phyloP scores from a whole-genome alignment of 2,888 invertebrate genomes.

The Nebria brevicollis region DNA sequence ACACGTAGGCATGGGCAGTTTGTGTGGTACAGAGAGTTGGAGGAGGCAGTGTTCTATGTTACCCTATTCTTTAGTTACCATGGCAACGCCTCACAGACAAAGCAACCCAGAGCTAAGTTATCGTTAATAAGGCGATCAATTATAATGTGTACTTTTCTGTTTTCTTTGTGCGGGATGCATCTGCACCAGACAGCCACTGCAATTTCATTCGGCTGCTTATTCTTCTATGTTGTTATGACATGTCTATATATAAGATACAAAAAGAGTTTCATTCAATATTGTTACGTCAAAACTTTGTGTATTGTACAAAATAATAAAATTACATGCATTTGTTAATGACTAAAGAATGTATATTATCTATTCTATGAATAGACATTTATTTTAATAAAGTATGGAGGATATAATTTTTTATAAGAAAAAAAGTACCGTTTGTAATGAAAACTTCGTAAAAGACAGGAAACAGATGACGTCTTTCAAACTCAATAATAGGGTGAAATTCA shows the following conservation, averaged over 20 bases:
- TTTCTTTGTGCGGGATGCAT: constrained; percentile 24
- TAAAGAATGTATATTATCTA: no score
- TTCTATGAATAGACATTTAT: no score
- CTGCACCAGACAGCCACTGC: constrained; percentile 26
- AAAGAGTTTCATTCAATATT: no score
- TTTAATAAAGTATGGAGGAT: no score
- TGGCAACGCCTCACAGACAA: constrained; percentile 60
- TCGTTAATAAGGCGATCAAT: constrained; percentile 65
- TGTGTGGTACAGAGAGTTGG: background rate
- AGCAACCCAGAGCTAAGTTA: constrained; percentile 60
- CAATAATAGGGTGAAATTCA: constrained; percentile 33
- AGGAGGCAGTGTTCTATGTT: background rate
- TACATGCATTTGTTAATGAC: no score
- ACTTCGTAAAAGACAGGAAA: constrained; percentile 34
- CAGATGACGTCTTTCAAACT: constrained; percentile 34
- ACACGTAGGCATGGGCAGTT: constrained; percentile 40
- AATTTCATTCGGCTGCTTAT: background rate
- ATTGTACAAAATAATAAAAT: no score
- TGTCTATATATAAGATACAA: background rate
- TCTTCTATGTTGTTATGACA: background rate
- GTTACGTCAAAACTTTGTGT: no score
- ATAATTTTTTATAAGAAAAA: background rate
- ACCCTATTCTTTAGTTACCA: constrained; percentile 54
- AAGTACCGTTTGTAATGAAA: background rate
- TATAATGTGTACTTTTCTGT: constrained; percentile 55